Percentiles rank a stretch among this genome's conserved stretches.
Conservation (phyloP, 2,888 invertebrate species). For the Artemia sp. region DNA sequence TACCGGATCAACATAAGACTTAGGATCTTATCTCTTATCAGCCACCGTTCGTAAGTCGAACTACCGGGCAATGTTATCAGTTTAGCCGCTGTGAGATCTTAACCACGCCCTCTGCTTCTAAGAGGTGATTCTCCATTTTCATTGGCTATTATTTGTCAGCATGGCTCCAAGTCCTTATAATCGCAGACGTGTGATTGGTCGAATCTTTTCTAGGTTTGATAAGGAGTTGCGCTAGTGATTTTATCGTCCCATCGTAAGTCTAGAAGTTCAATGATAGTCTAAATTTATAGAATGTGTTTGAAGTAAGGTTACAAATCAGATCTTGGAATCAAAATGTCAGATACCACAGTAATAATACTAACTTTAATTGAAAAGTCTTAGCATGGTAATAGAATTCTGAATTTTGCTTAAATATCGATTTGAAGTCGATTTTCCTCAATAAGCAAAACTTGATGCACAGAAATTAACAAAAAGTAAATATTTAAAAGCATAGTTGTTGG, state of each 20-base stretch:
- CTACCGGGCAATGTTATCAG: conserved; percentile 11
- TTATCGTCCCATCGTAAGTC: conserved; percentile 1
- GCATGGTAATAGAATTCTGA: no score
- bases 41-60: neutral
- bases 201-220: neutral
- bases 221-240: conserved; percentile 11
- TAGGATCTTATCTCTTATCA: neutral
- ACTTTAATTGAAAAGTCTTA: no score
- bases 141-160: neutral
- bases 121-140: neutral
- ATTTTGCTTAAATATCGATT: no score
- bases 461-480: no score
- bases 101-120: conserved; percentile 4
- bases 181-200: neutral
- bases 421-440: no score
- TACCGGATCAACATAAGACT: neutral
- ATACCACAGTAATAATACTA: no score
- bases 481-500: no score
- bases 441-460: no score
- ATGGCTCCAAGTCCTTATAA: conserved; percentile 6
- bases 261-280: conserved; percentile 8
- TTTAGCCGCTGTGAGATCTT: conserved; percentile 14
- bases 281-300: conserved; percentile 10
- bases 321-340: no score
- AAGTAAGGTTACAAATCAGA: neutral